Conservation (phyloP, 2,113 vertebrate genomes). For the Centropus bengalensis region DNA sequence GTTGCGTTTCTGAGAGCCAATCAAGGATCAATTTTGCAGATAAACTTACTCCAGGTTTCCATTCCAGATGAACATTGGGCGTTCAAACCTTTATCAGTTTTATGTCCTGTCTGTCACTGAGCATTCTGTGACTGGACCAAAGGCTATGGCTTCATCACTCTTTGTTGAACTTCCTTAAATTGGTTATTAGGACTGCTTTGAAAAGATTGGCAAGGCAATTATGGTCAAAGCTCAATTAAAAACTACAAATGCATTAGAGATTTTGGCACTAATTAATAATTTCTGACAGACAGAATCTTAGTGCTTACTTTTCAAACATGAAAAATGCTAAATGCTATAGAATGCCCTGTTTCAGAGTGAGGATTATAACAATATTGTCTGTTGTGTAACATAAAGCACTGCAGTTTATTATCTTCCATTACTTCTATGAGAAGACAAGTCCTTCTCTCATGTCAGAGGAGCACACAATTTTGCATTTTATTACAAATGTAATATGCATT, state of each 20-base stretch:
- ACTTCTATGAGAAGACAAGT: neutral
- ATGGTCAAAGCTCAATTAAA: slow-evolving; percentile 34
- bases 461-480: neutral
- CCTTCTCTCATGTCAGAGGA: neutral
- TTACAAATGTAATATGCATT: neutral
- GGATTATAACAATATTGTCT: neutral
- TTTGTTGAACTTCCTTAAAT: slow-evolving; percentile 16
- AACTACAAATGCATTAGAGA: neutral
- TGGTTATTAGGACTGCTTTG: slow-evolving; percentile 46
- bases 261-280: neutral
- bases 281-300: neutral
- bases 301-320: neutral
- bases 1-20: slow-evolving; percentile 12
- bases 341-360: neutral
- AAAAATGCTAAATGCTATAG: neutral
- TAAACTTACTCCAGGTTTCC: slow-evolving; percentile 1
- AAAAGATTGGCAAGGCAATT: slow-evolving; percentile 45
- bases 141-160: neutral
- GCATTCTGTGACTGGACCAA: neutral
- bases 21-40: slow-evolving; percentile 25
- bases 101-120: neutral
- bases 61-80: neutral
- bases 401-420: neutral
- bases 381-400: neutral
- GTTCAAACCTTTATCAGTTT: neutral